These are phyloP conservation scores for Paradoxurus hermaphroditus DNA, from an alignment of 2,113 vertebrate species.

Conservation along the genomic window DNA sequence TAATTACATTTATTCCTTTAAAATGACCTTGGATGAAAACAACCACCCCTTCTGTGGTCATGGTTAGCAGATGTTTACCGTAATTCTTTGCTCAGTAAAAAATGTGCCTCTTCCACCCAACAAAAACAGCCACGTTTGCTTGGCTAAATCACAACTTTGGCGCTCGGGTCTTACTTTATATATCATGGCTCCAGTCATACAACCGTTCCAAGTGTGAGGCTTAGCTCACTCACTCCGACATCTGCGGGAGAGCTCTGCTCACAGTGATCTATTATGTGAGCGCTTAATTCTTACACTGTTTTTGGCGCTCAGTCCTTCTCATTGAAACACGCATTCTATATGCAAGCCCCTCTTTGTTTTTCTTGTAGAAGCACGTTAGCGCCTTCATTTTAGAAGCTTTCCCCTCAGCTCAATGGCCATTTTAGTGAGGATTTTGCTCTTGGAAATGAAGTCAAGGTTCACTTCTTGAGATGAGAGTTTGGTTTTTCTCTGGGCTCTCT, in stretches of 20 bases:
- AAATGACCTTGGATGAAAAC: slow-evolving; percentile 82
- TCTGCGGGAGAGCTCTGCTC: slow-evolving; percentile 79
- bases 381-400: not conserved
- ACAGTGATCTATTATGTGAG: slow-evolving; percentile 80
- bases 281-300: slow-evolving; percentile 27
- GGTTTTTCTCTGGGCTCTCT: slow-evolving; percentile 57
- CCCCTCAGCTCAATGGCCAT: not conserved
- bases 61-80: slow-evolving; percentile 87
- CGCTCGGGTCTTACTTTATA: slow-evolving; percentile 81
- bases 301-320: slow-evolving; percentile 68
- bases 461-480: slow-evolving; percentile 60
- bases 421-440: slow-evolving; percentile 46
- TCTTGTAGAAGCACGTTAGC: not conserved
- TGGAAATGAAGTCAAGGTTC: slow-evolving; percentile 66
- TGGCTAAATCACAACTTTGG: slow-evolving; percentile 82
- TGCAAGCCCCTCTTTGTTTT: slow-evolving; percentile 25
- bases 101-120: slow-evolving; percentile 84
- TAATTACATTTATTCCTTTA: slow-evolving; percentile 85
- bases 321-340: slow-evolving; percentile 68
- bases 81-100: slow-evolving; percentile 83
- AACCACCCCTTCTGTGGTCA: slow-evolving; percentile 84
- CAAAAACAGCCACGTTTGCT: slow-evolving; percentile 84
- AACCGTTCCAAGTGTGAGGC: slow-evolving; percentile 75
- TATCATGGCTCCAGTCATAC: slow-evolving; percentile 78
- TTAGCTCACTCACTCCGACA: slow-evolving; percentile 80